Conservation (phyloP, 2,113 vertebrate species). For the Acanthisitta chloris region DNA sequence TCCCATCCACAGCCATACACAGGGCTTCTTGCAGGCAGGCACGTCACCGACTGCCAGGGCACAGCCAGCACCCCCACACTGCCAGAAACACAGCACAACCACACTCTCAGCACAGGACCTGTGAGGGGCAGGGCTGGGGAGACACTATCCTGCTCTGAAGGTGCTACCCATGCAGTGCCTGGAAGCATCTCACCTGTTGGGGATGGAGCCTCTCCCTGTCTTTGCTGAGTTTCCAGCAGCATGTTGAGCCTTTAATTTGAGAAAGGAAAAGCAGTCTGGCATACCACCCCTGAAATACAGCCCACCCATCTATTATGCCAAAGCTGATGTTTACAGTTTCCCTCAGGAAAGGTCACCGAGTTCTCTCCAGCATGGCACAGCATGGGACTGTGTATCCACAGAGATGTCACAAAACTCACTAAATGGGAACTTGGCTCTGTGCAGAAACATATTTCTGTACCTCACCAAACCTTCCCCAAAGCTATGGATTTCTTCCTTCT, state of each 20-base stretch:
- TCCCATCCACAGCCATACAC: accelerated
- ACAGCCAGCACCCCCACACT: neutral
- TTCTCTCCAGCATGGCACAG: neutral
- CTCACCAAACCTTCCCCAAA: neutral
- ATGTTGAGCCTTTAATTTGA: neutral
- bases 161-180: neutral
- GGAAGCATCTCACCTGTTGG: neutral
- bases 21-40: neutral
- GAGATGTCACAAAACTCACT: neutral
- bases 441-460: neutral
- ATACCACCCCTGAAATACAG: neutral
- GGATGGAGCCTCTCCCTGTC: neutral
- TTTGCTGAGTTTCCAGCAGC: neutral
- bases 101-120: neutral
- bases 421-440: neutral
- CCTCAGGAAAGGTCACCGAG: neutral
- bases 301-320: neutral
- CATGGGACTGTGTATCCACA: neutral
- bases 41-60: neutral
- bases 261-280: neutral
- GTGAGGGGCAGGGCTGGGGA: neutral
- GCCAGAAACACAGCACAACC: neutral
- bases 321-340: neutral
- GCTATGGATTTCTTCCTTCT: neutral
- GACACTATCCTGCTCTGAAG: neutral